Conservation (phyloP, 2,888 invertebrate species). For the Amiota communis region DNA sequence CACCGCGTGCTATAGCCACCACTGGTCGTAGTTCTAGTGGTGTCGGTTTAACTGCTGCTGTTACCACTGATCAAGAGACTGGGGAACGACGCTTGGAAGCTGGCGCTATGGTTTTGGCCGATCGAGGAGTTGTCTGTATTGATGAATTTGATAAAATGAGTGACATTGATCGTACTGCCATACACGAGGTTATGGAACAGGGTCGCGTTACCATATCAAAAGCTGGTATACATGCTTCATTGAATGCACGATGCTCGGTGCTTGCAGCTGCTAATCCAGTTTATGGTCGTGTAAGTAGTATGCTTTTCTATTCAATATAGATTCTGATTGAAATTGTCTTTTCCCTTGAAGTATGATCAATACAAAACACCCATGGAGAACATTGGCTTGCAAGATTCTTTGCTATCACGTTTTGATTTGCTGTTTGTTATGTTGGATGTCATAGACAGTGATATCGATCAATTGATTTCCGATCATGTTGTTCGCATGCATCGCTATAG, state of each 20-base stretch:
- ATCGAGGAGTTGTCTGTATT: constrained; percentile 96
- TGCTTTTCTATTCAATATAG: neutral
- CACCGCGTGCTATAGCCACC: constrained; percentile 96
- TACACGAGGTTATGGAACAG: constrained; percentile 99
- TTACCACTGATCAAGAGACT: constrained; percentile 95
- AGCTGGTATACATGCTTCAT: constrained; percentile 97
- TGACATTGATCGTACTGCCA: constrained; percentile 98
- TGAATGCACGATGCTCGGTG: constrained; percentile 98
- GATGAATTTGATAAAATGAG: constrained; percentile 99
- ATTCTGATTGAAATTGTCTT: no score
- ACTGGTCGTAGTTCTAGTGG: constrained; percentile 99
- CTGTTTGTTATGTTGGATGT: constrained; percentile 97
- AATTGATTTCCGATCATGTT: constrained; percentile 96
- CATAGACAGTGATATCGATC: constrained; percentile 91
- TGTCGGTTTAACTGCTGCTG: constrained; percentile 98
- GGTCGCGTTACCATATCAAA: constrained; percentile 98
- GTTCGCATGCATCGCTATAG: constrained; percentile 97
- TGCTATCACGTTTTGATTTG: constrained; percentile 97
- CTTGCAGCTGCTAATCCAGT: constrained; percentile 99
- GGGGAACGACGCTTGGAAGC: constrained; percentile 92
- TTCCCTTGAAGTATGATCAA: constrained; percentile 87
- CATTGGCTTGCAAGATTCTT: constrained; percentile 97
- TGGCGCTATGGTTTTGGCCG: constrained; percentile 99
- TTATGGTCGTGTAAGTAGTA: constrained; percentile 88
- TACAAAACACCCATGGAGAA: constrained; percentile 99